Percentiles rank a stretch among this genome's conserved stretches.
Evolutionary conservation across 92 coral and sea anemone genomes (phyloP).

Genomic region (Bergia sp.): DNA sequence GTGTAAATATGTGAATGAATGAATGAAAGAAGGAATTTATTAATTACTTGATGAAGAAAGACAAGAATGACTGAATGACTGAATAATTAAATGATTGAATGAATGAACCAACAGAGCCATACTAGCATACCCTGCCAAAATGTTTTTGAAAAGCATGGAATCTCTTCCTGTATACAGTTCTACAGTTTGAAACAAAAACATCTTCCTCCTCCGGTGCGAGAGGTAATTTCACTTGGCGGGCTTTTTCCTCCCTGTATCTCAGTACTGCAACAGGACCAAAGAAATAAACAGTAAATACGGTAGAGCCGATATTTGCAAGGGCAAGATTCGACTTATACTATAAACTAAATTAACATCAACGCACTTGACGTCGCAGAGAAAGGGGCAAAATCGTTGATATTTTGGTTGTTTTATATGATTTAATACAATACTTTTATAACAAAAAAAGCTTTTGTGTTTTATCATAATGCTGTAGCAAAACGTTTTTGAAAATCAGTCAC

Average conservation of each 20-base stretch:
- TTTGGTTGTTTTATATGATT: no score
- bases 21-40: no score
- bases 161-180: slow-evolving; percentile 54
- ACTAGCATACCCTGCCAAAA: slow-evolving; percentile 65
- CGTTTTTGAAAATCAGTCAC: no score
- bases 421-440: no score
- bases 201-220: slow-evolving; percentile 65
- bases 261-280: slow-evolving; percentile 52
- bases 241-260: slow-evolving; percentile 66
- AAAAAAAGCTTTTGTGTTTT: no score
- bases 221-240: slow-evolving; percentile 57
- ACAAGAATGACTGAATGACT: no score
- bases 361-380: not conserved
- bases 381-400: no score
- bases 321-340: not conserved
- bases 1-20: no score
- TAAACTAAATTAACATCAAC: not conserved
- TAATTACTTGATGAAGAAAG: no score
- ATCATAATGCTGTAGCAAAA: no score
- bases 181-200: slow-evolving; percentile 57
- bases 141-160: slow-evolving; percentile 52
- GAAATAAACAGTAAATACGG: not conserved
- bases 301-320: not conserved
- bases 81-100: no score
- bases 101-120: not conserved